Base-by-base conservation (phyloP, 2,113 vertebrate species). In the Lophura nycthemera region DNA sequence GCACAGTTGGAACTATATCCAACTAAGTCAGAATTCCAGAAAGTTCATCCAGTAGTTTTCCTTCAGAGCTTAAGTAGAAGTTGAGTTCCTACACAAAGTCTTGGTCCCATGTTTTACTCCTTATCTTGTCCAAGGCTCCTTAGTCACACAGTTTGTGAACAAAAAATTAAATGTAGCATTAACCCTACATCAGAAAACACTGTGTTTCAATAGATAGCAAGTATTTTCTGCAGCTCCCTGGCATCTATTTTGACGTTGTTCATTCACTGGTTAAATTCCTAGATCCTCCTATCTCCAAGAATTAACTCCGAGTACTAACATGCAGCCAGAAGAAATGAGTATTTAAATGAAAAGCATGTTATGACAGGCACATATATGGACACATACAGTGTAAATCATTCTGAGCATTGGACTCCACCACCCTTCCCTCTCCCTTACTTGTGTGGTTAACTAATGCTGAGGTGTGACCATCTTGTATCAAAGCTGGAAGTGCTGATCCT, bases 401-500 rank as follows among this genome's bases (percentile, higher is more conserved):
- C 4, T 36, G 38, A 61, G 45, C 40, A 64, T 19, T 6, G 17
- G 34, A 30, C 13, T 17, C 25, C 25, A 29, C 25, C 38, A 13
- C 12, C 14, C 8, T 12, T 13, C 3, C 2, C 12, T 17, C 29
- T 21, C 27, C 29, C 12, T 25, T 11, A 30, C 32, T 50, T 50
- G 4, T 59, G 91, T 56, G 90, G 87, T 88, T 76, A 87, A 77
- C 56, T 65, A 69, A 52, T 20, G 84, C 64, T 74, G 32, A 81
- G 77, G 40, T 65, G 59, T 71, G 40, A 21, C 66, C 61, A 18
- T 81, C 63, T 77, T 45, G 48, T 73, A 79, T 73, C 77, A 76
- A 84, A 82, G n/a, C 36, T 73, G 38, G n/a, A 83, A 86, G 34
- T 3, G 0, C 13, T 2, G 1, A 81, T 57, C 25, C 38, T 36